These are phyloP conservation scores for Xestobium rufovillosum DNA, from an alignment of 2,888 invertebrate genomes.

Conservation along the genomic window DNA sequence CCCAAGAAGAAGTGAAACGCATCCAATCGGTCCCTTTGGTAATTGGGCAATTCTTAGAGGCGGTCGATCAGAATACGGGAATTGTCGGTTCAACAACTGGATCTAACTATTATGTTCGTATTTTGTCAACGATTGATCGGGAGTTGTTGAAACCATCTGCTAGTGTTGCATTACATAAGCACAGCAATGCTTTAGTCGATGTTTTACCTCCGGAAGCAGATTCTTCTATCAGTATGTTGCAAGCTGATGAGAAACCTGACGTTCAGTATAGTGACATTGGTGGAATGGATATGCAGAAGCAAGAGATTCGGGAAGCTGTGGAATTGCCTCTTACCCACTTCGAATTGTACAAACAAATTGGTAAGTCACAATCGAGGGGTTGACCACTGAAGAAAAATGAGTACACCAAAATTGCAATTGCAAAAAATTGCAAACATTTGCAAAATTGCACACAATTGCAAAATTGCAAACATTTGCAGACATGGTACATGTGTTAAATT, in stretches of 20 bases:
- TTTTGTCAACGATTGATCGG: conserved; percentile 95
- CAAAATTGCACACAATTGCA: too few relatives aligned
- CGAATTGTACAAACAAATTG: conserved; percentile 96
- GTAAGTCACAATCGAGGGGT: conserved; percentile 87
- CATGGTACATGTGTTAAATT: too few relatives aligned
- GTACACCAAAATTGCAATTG: too few relatives aligned
- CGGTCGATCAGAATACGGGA: conserved; percentile 98
- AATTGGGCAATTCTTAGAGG: conserved; percentile 98
- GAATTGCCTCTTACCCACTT: conserved; percentile 97
- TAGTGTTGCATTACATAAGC: conserved; percentile 97
- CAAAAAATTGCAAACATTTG: too few relatives aligned
- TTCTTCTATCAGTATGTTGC: conserved; percentile 97
- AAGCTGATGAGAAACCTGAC: conserved; percentile 97
- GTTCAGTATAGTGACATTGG: conserved; percentile 97
- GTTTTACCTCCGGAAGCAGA: conserved; percentile 98
- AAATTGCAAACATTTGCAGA: neutral
- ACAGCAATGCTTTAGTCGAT: conserved; percentile 99
- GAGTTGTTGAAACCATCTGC: conserved; percentile 96
- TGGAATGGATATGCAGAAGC: conserved; percentile 99
- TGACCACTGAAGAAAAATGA: too few relatives aligned
- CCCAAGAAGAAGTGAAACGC: conserved; percentile 95
- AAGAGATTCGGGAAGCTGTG: conserved; percentile 97
- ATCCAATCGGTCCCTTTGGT: conserved; percentile 99
- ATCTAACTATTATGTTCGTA: conserved; percentile 98
- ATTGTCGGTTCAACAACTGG: conserved; percentile 99